Evolutionary conservation across 2,113 vertebrate genomes (phyloP).

Genomic region (Candoia aspera): DNA sequence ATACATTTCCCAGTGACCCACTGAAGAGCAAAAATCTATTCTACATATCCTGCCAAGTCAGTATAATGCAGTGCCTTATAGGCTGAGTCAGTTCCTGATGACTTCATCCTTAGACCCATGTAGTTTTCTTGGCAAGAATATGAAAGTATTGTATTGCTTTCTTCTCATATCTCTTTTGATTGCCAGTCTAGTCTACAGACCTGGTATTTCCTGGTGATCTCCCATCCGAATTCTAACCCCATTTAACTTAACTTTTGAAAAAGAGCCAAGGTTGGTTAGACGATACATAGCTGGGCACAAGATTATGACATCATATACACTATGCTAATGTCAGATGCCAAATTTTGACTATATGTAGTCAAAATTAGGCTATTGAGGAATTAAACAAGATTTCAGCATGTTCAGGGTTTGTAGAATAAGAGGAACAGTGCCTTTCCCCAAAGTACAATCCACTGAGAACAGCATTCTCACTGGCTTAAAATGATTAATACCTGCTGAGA

Average conservation of each 20-base stretch:
- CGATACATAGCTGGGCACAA: background rate
- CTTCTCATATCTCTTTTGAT: background rate
- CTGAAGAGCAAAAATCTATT: background rate
- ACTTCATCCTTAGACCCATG: background rate
- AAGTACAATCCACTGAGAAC: background rate
- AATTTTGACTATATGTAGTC: background rate
- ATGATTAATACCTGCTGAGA: background rate
- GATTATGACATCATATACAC: background rate
- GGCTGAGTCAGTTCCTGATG: background rate
- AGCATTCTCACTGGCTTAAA: background rate
- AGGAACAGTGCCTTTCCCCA: background rate
- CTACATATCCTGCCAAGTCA: background rate
- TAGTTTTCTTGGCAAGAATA: background rate
- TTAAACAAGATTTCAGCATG: background rate
- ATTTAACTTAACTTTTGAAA: background rate
- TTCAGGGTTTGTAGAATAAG: background rate
- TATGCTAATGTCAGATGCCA: background rate
- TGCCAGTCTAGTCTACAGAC: background rate
- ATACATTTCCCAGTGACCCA: background rate
- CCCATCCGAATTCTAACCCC: background rate
- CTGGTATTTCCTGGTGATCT: background rate
- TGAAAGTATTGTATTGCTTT: background rate
- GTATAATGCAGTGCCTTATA: background rate
- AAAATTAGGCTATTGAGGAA: background rate
- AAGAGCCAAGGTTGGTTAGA: background rate